Evolutionary conservation across 2,888 invertebrate species (phyloP), one percentile per base, ranked within the genome.

Genomic region (Tetranychus piercei): DNA sequence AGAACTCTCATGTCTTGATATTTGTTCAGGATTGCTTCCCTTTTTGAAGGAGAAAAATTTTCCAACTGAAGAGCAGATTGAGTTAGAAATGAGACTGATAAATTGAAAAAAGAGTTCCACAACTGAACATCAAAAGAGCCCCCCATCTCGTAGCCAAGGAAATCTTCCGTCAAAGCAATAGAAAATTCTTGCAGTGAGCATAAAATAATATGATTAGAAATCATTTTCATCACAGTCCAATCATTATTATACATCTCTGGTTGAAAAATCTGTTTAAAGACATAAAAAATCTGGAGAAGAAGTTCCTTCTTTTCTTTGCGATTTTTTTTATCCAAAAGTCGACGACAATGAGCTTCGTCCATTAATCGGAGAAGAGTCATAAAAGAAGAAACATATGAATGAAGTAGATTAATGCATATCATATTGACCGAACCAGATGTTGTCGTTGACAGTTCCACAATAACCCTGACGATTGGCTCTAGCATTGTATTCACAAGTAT

Each of bases 1-100:
- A 90, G 85, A 2, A 94, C 91, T 74, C 95, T 86, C 94, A 94
- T 92, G 80, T 94, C 92, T 1, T 89, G 89, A 80, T 91, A 90
- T 75, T 88, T 89, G 80, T 89, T 88, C 20, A 89, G 85, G 75
- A 91, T 88, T 82, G 89, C 89, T 76, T 89, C 87, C 0, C 88
- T 83, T 80, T 91, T 91, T 2, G 88, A 88, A 78, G 89, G 88
- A n/a, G 90, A 88, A 81, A 90, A 90, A 78, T 87, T 88, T 80
- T 91, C 91, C 75, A 92, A 83, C 82, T 92, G 91, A 44, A 92
- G 83, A 65, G 89, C 88, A 1, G 89, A 88, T 80, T 92, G 91
- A 0, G 90, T 90, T 67, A 91, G 84, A 81, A 90, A 91, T 20
- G 88, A 86, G 1, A 91, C 91, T 0, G 90, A 88, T 73, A 91